phyloP scores from a whole-genome alignment of 2,113 vertebrate genomes.

The Strix aluco region DNA sequence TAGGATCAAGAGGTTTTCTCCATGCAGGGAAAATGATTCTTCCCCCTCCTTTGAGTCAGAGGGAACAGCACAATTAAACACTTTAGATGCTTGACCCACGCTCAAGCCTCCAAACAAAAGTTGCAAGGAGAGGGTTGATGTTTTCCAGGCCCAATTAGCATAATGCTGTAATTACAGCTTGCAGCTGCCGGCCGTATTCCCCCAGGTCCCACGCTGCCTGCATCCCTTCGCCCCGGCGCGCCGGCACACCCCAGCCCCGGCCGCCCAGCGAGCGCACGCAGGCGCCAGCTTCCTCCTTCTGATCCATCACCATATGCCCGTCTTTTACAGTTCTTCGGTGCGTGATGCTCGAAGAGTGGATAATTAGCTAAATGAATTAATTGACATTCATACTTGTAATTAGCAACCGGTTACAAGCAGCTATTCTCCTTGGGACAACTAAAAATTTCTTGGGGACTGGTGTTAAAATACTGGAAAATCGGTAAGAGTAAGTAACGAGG shows the following conservation, averaged over 20 bases:
- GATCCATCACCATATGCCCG: conserved; percentile 70
- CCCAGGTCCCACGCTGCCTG: background rate
- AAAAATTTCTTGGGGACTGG: conserved; percentile 72
- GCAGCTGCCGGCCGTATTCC: background rate
- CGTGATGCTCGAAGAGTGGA: conserved; percentile 75
- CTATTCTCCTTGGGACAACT: conserved; percentile 77
- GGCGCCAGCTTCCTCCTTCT: background rate
- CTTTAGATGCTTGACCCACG: background rate
- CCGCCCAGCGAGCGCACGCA: background rate
- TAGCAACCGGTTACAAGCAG: conserved; percentile 78
- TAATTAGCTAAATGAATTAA: conserved; percentile 86
- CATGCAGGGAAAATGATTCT: background rate
- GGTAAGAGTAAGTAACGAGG: conserved; percentile 30
- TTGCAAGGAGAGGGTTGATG: background rate
- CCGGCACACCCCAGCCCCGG: background rate
- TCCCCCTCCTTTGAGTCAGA: background rate
- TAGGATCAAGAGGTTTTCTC: background rate
- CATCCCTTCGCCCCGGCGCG: background rate
- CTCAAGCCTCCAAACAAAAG: conserved; percentile 9
- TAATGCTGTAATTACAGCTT: conserved; percentile 44
- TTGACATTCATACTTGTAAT: conserved; percentile 81
- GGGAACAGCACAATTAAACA: background rate
- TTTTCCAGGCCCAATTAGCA: conserved; percentile 46
- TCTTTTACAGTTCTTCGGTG: conserved; percentile 78
- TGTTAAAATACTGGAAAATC: conserved; percentile 48